Evolutionary conservation across 2,888 invertebrate species (phyloP).

Genomic region (Amiota communis): DNA sequence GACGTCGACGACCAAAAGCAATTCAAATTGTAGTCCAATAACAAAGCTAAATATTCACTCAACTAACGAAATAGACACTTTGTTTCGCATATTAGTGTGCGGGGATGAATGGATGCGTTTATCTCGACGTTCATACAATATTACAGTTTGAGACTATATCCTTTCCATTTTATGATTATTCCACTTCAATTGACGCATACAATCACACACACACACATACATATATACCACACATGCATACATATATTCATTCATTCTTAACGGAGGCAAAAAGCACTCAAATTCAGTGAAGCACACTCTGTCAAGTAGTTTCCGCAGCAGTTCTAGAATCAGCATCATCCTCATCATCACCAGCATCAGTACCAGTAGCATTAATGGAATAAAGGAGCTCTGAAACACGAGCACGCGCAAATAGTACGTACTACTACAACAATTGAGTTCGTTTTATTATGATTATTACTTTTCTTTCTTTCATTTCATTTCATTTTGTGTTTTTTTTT

Average conservation of each 20-base stretch:
- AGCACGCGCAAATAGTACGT: no score
- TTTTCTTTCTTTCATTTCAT: background rate
- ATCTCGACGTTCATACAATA: background rate
- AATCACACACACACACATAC: background rate
- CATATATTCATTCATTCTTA: background rate
- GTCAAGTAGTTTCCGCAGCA: background rate
- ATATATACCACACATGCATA: background rate
- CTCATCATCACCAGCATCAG: no score
- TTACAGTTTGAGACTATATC: background rate
- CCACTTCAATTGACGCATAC: constrained; percentile 7
- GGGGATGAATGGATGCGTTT: background rate
- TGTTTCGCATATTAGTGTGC: background rate
- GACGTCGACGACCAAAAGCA: background rate
- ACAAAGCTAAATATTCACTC: no score
- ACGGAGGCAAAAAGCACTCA: constrained; percentile 1
- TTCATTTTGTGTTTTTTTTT: background rate
- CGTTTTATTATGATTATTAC: background rate
- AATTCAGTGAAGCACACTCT: background rate
- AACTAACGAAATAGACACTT: background rate
- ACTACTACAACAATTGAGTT: background rate
- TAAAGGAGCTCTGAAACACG: no score
- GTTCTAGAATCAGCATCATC: background rate
- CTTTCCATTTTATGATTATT: constrained; percentile 20
- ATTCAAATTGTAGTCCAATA: no score
- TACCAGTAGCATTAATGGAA: no score